Evolutionary conservation across 1,140 invertebrate species (phyloP).

Genomic region (Amphibalanus amphitrite): DNA sequence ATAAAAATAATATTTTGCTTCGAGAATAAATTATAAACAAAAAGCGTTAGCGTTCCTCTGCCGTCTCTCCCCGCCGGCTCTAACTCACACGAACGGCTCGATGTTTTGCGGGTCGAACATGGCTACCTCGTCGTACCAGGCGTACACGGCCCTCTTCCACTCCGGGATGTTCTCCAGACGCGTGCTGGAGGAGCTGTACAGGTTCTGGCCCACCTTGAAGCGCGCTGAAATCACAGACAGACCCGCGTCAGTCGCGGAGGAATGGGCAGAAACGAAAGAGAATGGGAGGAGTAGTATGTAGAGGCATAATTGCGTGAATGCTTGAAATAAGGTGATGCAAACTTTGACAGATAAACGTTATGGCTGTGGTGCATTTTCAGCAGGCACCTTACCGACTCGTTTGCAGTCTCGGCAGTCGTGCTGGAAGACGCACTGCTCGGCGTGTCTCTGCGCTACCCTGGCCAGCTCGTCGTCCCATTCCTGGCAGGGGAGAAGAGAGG

Average conservation of each 20-base stretch:
- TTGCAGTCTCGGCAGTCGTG: constrained; percentile 40
- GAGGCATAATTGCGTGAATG: neutral
- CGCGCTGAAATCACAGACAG: constrained; percentile 9
- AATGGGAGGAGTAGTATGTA: neutral
- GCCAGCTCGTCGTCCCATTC: constrained; percentile 71
- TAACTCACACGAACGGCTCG: constrained; percentile 19
- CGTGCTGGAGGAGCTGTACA: constrained; percentile 11
- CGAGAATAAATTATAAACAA: too few relatives aligned
- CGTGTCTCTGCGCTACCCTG: constrained; percentile 57
- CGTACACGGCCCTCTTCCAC: constrained; percentile 20
- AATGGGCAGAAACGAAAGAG: too few relatives aligned
- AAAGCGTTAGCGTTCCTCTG: too few relatives aligned
- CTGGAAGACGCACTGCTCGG: constrained; percentile 50
- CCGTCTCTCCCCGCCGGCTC: too few relatives aligned
- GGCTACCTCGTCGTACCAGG: constrained; percentile 23
- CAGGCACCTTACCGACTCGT: constrained; percentile 39
- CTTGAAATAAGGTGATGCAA: neutral
- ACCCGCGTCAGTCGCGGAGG: too few relatives aligned
- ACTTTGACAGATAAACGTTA: constrained; percentile 2
- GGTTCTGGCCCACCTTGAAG: constrained; percentile 15
- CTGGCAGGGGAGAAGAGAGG: neutral
- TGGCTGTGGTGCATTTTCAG: neutral
- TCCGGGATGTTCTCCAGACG: constrained; percentile 12
- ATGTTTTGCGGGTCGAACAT: constrained; percentile 15
- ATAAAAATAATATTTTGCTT: too few relatives aligned